A percentile compares a stretch with the other conserved stretches of the same genome.
These are phyloP conservation scores for Lucilia sericata DNA, from an alignment of 1,140 invertebrate genomes.

Conservation along the genomic window DNA sequence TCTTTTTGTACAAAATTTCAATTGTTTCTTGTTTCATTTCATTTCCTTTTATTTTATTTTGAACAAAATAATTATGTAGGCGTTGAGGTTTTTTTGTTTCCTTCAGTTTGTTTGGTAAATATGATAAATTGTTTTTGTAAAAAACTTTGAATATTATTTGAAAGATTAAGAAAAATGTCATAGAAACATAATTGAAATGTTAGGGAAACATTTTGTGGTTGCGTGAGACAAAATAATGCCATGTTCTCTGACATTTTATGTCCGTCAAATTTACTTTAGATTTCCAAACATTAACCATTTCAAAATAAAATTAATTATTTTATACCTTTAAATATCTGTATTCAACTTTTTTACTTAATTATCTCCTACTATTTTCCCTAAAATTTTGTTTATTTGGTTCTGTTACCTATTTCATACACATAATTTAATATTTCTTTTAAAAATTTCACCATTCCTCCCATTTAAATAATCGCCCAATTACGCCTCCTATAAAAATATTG, in stretches of 20 bases:
- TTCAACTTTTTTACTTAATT: too few species aligned
- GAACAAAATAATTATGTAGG: constrained; percentile 1
- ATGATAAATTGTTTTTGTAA: not conserved
- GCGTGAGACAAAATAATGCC: not conserved
- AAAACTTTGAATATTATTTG: not conserved
- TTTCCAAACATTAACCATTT: too few species aligned
- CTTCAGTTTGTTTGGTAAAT: not conserved
- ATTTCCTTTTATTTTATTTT: not conserved
- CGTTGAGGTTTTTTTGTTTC: not conserved
- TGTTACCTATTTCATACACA: not conserved
- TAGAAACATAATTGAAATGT: not conserved
- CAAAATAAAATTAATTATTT: too few species aligned
- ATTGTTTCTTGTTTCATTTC: not conserved
- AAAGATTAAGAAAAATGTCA: not conserved
- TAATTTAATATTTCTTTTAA: not conserved
- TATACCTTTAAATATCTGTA: too few species aligned
- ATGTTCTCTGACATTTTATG: too few species aligned
- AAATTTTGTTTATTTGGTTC: not conserved
- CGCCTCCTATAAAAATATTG: not conserved
- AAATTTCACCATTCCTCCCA: not conserved
- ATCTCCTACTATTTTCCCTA: too few species aligned
- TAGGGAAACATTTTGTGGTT: not conserved
- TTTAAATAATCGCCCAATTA: not conserved
- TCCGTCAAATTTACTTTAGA: too few species aligned
- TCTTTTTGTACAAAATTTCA: not conserved